Percentiles rank a stretch among this genome's conserved stretches.
Evolutionary conservation across 1,140 invertebrate genomes (phyloP).

Genomic region (Lordiphosa clarofinis): DNA sequence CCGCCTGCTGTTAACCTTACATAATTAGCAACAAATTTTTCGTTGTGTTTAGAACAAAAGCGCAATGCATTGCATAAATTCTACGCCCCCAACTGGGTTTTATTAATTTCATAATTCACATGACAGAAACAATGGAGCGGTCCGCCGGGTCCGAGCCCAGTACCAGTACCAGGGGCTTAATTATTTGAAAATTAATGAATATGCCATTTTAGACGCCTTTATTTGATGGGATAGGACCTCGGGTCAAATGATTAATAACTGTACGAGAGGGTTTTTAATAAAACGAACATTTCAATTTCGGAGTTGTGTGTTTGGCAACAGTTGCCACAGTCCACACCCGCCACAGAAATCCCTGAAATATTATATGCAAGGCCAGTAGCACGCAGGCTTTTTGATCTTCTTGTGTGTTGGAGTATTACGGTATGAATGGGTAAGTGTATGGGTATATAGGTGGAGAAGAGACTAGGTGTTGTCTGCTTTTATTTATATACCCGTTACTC

Average conservation of each 20-base stretch:
- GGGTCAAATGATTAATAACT: constrained; percentile 65
- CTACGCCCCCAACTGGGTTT: constrained; percentile 29
- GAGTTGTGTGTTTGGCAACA: constrained; percentile 6
- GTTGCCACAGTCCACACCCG: constrained; percentile 6
- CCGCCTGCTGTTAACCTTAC: constrained; percentile 54
- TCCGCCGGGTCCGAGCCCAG: background rate
- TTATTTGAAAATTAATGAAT: constrained; percentile 77
- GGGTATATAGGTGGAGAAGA: constrained; percentile 5
- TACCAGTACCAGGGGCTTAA: constrained; percentile 46
- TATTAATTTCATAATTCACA: constrained; percentile 76
- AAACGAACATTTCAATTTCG: constrained; percentile 5
- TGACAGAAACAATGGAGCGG: constrained; percentile 27
- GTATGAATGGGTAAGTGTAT: background rate
- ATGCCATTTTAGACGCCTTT: constrained; percentile 68
- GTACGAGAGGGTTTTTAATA: background rate
- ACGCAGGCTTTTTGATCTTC: constrained; percentile 40
- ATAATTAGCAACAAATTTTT: constrained; percentile 69
- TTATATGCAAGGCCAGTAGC: constrained; percentile 23
- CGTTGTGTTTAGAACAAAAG: constrained; percentile 73
- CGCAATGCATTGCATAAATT: constrained; percentile 59
- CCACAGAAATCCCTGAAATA: constrained; percentile 33
- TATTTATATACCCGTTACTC: too few species aligned
- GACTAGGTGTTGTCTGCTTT: background rate
- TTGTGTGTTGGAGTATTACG: constrained; percentile 4
- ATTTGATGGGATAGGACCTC: constrained; percentile 18